phyloP scores from a whole-genome alignment of 2,888 invertebrate species.

The Chrysolina oricalcia region DNA sequence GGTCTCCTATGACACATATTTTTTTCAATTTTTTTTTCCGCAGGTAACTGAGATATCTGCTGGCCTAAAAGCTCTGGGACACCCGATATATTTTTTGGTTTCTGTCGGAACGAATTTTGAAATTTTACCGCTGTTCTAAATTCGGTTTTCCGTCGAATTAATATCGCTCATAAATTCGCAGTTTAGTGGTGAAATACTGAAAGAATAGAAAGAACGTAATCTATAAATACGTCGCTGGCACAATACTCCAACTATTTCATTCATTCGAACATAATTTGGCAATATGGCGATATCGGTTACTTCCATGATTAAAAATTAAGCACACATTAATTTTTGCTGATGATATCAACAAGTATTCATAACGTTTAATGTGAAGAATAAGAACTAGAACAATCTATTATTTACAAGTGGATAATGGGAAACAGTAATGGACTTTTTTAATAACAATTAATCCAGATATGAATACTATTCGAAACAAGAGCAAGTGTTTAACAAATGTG shows the following conservation, averaged over 20 bases:
- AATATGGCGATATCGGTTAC: constrained; percentile 7
- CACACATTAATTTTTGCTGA: background rate
- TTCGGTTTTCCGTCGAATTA: background rate
- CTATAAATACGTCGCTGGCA: background rate
- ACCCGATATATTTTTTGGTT: too few species aligned
- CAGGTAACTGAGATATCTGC: too few species aligned
- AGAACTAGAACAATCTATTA: background rate
- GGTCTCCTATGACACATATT: too few species aligned
- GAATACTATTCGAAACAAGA: background rate
- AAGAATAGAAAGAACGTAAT: background rate
- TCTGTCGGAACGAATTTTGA: too few species aligned
- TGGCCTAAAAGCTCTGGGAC: too few species aligned
- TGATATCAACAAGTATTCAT: background rate
- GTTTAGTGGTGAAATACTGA: background rate
- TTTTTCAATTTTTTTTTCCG: too few species aligned
- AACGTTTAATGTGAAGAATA: background rate
- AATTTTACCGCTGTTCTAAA: background rate
- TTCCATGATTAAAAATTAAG: background rate
- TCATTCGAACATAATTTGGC: constrained; percentile 13
- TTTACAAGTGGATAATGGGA: constrained; percentile 1
- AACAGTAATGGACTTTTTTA: constrained; percentile 7
- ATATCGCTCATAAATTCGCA: background rate
- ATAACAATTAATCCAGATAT: constrained; percentile 1
- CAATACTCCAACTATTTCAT: constrained; percentile 5
- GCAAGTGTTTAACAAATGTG: constrained; percentile 16